Base-by-base conservation (phyloP, 64 coral and sea anemone genomes). In the Pocillopora verrucosa region DNA sequence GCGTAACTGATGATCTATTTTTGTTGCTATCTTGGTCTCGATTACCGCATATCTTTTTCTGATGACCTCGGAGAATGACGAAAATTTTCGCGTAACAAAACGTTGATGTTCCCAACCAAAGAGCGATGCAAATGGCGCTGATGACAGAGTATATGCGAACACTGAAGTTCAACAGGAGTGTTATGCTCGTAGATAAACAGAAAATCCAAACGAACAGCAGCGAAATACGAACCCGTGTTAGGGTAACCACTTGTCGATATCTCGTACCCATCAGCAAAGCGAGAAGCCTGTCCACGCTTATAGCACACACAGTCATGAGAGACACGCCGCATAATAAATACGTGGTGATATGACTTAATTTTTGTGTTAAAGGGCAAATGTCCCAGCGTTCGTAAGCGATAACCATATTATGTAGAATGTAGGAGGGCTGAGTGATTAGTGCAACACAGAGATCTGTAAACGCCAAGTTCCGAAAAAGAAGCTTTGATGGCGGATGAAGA, bases 391-490 rank as follows among this genome's bases (percentile, higher is more conserved):
- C 37, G 26, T 63, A 35, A 64, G 79, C 24, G 34, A 82, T 80
- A 56, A n/a, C 34, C 78, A 80, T 80, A 11, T 60, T 26, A 80
- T 80, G 41, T 1, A 80, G n/a, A 61, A 57, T 80, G 58, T 78
- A 90, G 1, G 90, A 65, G 13, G 92, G 88, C 75, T 90, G 88
- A 16, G 60, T 82, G 56, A 94, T 69, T 59, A 87, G 60, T 20
- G 88, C 88, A 36, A 90, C 64, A 35, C 64, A 74, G 24, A 94
- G 86, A 63, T 94, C 92, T 30, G 92, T 87, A 16, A 86, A 34
- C 16, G 88, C 92, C 0, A 94, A 82, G 37, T 83, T 82, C 16
- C 76, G 65, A 6, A 94, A 19, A 13, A 94, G 65, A 24, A 94
- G 67, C 9, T 94, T 90, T 4, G 88, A 90, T 6, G 92, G 92